Evolutionary conservation across 1,140 invertebrate species (phyloP).

Genomic region (Oreohelix idahoensis): DNA sequence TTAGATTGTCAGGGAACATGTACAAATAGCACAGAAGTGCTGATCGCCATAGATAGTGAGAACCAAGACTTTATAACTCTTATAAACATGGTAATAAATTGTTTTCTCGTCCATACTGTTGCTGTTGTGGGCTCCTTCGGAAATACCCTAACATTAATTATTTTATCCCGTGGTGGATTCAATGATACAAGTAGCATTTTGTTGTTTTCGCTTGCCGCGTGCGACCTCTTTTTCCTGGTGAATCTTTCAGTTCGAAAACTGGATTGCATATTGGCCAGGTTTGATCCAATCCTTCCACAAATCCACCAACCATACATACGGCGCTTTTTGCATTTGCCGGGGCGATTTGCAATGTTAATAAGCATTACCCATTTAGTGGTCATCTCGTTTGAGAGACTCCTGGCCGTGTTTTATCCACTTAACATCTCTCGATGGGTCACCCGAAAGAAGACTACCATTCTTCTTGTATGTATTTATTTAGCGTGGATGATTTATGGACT

Average conservation of each 20-base stretch:
- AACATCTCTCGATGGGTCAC: neutral
- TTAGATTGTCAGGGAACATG: too few relatives aligned
- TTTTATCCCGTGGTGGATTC: neutral
- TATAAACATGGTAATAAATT: neutral
- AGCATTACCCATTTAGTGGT: neutral
- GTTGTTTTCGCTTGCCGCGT: neutral
- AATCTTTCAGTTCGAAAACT: neutral
- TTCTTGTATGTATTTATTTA: neutral
- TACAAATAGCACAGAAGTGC: too few relatives aligned
- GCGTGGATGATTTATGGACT: neutral
- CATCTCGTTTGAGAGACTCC: neutral
- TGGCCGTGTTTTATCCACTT: neutral
- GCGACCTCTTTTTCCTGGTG: neutral
- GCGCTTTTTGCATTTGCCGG: neutral
- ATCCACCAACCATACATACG: neutral
- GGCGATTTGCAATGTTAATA: neutral
- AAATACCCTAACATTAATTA: neutral
- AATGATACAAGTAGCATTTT: neutral
- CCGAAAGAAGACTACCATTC: neutral
- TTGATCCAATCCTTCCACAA: neutral
- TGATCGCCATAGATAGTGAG: too few relatives aligned
- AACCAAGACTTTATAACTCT: too few relatives aligned
- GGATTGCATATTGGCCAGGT: neutral
- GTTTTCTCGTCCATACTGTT: neutral
- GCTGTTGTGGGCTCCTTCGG: neutral